Percentiles rank a stretch among this genome's conserved stretches.
Conservation (phyloP, 2,113 vertebrate species). For the Loxodonta africana region DNA sequence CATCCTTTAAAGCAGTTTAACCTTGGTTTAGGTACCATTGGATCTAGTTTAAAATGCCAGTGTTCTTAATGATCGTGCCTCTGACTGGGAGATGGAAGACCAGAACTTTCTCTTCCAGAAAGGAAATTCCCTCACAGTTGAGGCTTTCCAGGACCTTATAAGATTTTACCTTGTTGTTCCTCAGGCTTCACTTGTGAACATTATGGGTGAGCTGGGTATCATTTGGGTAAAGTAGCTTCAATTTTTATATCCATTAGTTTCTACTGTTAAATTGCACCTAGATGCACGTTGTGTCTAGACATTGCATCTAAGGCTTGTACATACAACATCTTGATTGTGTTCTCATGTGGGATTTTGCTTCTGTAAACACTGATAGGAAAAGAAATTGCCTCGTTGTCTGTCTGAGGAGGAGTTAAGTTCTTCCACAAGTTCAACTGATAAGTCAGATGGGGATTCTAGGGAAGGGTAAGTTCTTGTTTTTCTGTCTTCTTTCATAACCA, state of each 20-base stretch:
- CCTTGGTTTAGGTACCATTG: conserved; percentile 45
- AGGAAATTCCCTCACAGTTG: neutral
- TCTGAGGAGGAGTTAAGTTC: conserved; percentile 95
- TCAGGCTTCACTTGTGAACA: conserved; percentile 38
- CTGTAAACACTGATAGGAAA: conserved; percentile 81
- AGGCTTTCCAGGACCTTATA: neutral
- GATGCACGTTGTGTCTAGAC: neutral
- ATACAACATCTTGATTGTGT: conserved; percentile 24
- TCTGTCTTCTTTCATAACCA: conserved; percentile 44
- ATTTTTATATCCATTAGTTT: conserved; percentile 43
- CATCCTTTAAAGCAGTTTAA: conserved; percentile 49
- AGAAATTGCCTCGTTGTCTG: conserved; percentile 76
- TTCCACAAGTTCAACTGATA: conserved; percentile 96
- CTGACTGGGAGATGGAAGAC: neutral
- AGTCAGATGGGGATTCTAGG: conserved; percentile 93
- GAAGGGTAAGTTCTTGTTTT: conserved; percentile 89
- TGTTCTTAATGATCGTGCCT: neutral
- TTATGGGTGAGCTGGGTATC: conserved; percentile 3
- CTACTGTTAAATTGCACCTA: neutral
- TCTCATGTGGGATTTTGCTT: conserved; percentile 55
- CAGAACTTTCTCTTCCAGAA: neutral
- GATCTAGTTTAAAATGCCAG: conserved; percentile 39
- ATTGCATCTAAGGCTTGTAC: neutral
- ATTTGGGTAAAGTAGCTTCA: conserved; percentile 35
- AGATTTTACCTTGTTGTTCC: conserved; percentile 16